Evolutionary conservation across 64 coral and sea anemone species (phyloP), one percentile per base, ranked within the genome.

Genomic region (Montipora capricornis): DNA sequence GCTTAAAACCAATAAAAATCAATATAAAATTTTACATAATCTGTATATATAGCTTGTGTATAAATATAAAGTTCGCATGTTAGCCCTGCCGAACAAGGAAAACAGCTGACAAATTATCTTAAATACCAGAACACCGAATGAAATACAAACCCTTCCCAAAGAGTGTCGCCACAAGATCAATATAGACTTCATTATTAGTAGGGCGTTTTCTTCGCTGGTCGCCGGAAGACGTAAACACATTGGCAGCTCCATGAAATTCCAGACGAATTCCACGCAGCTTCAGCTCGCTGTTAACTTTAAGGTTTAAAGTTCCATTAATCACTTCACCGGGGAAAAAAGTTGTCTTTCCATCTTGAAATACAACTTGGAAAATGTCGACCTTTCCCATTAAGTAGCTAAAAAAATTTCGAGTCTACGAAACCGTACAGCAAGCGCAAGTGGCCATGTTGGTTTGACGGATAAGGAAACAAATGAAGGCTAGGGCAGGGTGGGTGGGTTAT

Each of bases 261-360:
- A 97, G 55, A 62, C 93, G 82, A 47, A 97, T 82, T 24, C 77
- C 95, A 47, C 95, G 83, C 5, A 94, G 48, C 74, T 94, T 97
- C 5, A 97, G 82, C 13, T 97, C 95, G 12, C 91, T 95, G 22
- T 92, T 97, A 29, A 91, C 79, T 57, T 94, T 97, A 37, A 95
- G 19, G n/a, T 79, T 68, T 22, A 97, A 71, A 10, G 52, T 74
- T 50, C 96, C 96, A 17, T 97, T 87, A n/a, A 97, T 70, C 6
- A 95, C 87, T 66, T 92, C 89, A 24, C 96, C 96, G n/a, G 96
- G 96, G 26, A 89, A 95, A 66, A 83, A 97, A 5, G 91, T 92
- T 84, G 82, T 75, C 70, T 88, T 97, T 47, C 87, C 91, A 62
- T 69, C 84, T 14, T 90, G 86, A 89, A 97, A 95, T 67, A 78